These are phyloP conservation scores for Berghia stephanieae DNA, from an alignment of 1,140 invertebrate genomes.

Conservation along the genomic window DNA sequence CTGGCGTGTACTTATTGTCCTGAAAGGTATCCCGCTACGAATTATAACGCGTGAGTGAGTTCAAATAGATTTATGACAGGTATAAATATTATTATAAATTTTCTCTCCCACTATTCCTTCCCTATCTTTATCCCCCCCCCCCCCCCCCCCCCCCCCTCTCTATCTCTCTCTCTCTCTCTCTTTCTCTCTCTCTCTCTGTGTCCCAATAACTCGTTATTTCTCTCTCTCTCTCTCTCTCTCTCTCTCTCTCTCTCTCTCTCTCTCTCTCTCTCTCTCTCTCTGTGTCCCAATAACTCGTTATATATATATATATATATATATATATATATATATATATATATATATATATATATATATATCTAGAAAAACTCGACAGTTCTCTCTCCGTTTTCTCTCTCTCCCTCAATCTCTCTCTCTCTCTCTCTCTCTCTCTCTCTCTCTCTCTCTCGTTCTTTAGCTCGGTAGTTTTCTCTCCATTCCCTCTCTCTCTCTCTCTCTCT, in stretches of 20 bases:
- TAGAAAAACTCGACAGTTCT: neutral
- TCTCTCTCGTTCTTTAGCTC: too few species aligned
- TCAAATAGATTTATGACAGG: too few species aligned
- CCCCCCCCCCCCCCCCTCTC: too few species aligned
- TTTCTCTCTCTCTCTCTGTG: neutral
- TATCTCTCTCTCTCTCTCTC: neutral
- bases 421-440: neutral
- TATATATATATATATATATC: neutral
- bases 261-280: neutral
- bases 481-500: neutral
- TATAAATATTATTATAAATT: too few species aligned
- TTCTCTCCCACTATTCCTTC: too few species aligned
- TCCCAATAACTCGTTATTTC: too few species aligned
- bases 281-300: neutral
- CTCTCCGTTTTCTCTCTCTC: neutral
- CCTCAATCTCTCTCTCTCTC: neutral
- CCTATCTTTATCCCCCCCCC: too few species aligned
- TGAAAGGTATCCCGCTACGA: too few species aligned
- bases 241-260: neutral
- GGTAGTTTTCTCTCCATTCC: neutral
- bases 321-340: neutral
- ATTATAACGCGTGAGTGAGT: too few species aligned
- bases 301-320: neutral
- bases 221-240: neutral
- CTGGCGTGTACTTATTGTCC: too few species aligned